These are phyloP conservation scores for Ennomos erosarius DNA, from an alignment of 2,888 invertebrate genomes.

Conservation along the genomic window DNA sequence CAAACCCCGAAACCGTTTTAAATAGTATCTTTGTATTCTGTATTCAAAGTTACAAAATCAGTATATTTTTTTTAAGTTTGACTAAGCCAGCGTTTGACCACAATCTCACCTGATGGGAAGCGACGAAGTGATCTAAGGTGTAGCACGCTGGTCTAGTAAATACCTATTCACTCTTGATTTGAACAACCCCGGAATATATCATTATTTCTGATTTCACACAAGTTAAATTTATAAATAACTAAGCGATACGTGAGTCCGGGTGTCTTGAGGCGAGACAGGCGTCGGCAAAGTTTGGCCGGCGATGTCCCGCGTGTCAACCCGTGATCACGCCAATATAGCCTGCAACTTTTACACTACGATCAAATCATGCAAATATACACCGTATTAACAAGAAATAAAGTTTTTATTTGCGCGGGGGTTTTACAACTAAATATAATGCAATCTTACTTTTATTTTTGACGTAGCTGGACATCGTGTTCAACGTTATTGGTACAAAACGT, in stretches of 20 bases:
- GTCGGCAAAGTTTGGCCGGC: slow-evolving; percentile 67
- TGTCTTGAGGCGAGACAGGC: slow-evolving; percentile 51
- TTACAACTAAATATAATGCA: slow-evolving; percentile 37
- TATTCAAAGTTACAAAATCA: no score
- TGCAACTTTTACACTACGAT: slow-evolving; percentile 22
- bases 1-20: slow-evolving; percentile 27
- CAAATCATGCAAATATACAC: slow-evolving; percentile 17
- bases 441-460: slow-evolving; percentile 36
- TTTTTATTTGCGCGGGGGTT: background rate
- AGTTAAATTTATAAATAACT: slow-evolving; percentile 53
- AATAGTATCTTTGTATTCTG: no score
- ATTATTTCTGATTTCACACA: slow-evolving; percentile 21
- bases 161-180: no score
- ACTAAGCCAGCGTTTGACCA: no score
- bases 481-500: no score
- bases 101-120: no score
- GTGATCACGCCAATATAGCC: slow-evolving; percentile 76
- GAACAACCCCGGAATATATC: no score
- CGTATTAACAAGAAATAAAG: slow-evolving; percentile 22
- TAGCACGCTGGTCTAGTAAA: no score
- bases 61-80: no score
- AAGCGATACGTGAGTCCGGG: slow-evolving; percentile 45
- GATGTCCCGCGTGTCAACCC: slow-evolving; percentile 68
- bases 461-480: slow-evolving; percentile 40
- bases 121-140: no score